phyloP scores from a whole-genome alignment of 2,113 vertebrate genomes.

The Cairina moschata region DNA sequence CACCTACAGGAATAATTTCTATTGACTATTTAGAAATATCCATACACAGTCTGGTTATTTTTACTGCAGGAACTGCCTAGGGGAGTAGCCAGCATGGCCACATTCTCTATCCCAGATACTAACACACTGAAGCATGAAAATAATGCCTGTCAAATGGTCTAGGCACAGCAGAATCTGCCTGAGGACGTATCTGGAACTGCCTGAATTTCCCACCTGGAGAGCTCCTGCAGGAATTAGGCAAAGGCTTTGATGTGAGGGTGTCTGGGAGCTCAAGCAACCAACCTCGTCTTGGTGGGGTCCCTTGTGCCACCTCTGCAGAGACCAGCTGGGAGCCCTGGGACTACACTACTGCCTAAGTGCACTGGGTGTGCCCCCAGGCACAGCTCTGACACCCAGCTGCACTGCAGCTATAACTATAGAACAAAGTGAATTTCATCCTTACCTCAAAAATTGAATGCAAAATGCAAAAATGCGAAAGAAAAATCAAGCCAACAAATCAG shows the following conservation, averaged over 20 bases:
- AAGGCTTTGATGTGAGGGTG: neutral
- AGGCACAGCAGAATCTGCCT: neutral
- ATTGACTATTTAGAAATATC: neutral
- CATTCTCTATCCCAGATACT: neutral
- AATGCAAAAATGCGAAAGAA: neutral
- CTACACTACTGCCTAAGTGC: neutral
- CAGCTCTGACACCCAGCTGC: neutral
- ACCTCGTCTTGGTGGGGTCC: neutral
- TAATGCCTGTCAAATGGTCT: neutral
- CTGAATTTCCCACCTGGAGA: neutral
- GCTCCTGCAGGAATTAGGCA: neutral
- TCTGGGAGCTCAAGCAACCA: neutral
- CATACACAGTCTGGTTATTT: neutral
- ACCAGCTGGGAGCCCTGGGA: neutral
- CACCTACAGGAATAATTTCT: neutral
- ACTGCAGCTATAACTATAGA: neutral
- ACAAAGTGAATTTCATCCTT: neutral
- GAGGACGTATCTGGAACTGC: neutral
- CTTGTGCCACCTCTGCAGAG: neutral
- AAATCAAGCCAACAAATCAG: neutral
- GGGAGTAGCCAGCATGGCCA: neutral
- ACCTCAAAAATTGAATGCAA: neutral
- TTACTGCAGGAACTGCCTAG: neutral
- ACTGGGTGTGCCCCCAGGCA: no score
- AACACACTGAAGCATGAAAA: neutral